phyloP scores from a whole-genome alignment of 2,888 invertebrate species.

The Blomia tropicalis region DNA sequence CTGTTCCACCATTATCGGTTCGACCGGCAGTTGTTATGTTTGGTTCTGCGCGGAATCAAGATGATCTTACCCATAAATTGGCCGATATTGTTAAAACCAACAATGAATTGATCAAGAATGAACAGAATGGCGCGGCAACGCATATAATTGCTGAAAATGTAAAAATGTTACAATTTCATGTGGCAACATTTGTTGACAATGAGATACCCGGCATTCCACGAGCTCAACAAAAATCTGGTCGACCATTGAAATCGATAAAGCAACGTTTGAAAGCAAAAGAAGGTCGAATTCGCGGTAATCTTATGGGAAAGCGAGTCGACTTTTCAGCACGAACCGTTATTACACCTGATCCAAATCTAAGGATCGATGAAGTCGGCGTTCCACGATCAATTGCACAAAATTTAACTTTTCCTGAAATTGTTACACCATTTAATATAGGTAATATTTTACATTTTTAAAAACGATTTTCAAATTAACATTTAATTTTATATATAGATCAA shows the following conservation, averaged over 20 bases:
- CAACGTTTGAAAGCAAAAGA: slow-evolving; percentile 91
- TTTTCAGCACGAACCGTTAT: slow-evolving; percentile 98
- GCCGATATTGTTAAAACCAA: slow-evolving; percentile 97
- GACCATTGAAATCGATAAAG: slow-evolving; percentile 93
- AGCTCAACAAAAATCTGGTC: slow-evolving; percentile 97
- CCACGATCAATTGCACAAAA: slow-evolving; percentile 97
- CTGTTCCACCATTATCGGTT: slow-evolving; percentile 88
- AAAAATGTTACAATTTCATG: slow-evolving; percentile 94
- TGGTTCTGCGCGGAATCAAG: slow-evolving; percentile 95
- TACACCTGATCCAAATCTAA: slow-evolving; percentile 83
- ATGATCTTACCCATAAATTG: slow-evolving; percentile 96
- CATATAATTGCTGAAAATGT: slow-evolving; percentile 93
- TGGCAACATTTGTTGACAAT: slow-evolving; percentile 93
- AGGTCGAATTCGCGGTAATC: slow-evolving; percentile 93
- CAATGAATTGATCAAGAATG: slow-evolving; percentile 83
- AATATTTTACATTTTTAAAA: not conserved
- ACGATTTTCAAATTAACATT: not conserved
- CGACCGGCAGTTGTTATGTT: slow-evolving; percentile 97
- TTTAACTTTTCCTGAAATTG: slow-evolving; percentile 95
- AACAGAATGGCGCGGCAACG: slow-evolving; percentile 88
- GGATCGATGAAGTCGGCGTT: slow-evolving; percentile 93
- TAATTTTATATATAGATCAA: slow-evolving; percentile 31
- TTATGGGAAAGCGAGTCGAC: slow-evolving; percentile 99
- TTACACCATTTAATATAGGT: slow-evolving; percentile 88
- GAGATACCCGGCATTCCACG: slow-evolving; percentile 91